Conservation (phyloP, 1,140 invertebrate genomes). For the Polypedilum vanderplanki region DNA sequence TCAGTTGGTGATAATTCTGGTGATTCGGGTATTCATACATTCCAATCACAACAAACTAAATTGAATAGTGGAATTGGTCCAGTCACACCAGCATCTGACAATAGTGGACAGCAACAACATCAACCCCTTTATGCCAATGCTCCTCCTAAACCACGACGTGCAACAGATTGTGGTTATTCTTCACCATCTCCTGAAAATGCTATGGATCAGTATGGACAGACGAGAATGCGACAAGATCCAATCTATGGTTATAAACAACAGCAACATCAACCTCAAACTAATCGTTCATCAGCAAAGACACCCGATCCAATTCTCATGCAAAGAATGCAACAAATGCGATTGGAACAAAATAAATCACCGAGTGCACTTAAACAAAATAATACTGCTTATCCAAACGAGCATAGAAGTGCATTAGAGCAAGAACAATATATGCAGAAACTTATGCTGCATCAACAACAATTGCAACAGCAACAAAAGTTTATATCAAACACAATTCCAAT, state of each 20-base stretch:
- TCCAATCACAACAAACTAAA: conserved; percentile 45
- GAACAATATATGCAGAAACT: conserved; percentile 10
- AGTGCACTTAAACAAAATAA: conserved; percentile 2
- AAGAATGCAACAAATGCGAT: conserved; percentile 25
- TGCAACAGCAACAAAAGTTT: conserved; percentile 10
- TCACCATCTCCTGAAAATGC: conserved; percentile 59
- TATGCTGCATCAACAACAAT: conserved; percentile 16
- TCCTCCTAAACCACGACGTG: conserved; percentile 74
- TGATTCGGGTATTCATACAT: conserved; percentile 52
- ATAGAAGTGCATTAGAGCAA: conserved; percentile 22
- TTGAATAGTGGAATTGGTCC: conserved; percentile 37
- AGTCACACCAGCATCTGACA: conserved; percentile 40
- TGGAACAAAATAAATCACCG: conserved; percentile 22
- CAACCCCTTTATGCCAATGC: conserved; percentile 83
- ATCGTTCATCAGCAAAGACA: background rate
- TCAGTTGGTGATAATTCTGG: conserved; percentile 48
- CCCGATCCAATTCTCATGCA: background rate
- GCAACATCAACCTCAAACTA: background rate
- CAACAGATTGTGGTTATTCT: conserved; percentile 60
- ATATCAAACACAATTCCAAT: conserved; percentile 32
- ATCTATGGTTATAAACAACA: conserved; percentile 27
- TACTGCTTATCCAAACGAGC: background rate
- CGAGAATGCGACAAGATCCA: background rate
- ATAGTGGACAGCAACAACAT: conserved; percentile 32
- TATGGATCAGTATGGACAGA: conserved; percentile 38